These are phyloP conservation scores for Hydrotaea cyrtoneurina DNA, from an alignment of 2,888 invertebrate genomes.

Conservation along the genomic window DNA sequence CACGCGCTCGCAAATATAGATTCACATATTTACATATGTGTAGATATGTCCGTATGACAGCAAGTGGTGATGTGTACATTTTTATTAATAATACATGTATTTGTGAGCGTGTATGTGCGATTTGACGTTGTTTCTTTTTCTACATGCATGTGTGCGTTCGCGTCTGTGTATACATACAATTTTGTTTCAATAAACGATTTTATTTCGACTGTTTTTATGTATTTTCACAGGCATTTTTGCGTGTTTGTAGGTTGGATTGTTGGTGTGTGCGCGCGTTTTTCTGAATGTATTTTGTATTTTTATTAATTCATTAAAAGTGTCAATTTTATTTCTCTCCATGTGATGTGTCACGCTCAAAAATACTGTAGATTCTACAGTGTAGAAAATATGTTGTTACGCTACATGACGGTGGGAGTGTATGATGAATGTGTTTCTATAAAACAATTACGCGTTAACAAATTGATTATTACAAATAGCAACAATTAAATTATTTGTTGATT, in stretches of 20 bases:
- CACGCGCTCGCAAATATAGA: too few species aligned
- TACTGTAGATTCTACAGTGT: too few species aligned
- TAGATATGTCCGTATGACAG: not conserved
- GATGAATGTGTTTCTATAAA: slow-evolving; percentile 21
- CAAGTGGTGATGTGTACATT: not conserved
- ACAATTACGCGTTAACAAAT: slow-evolving; percentile 10
- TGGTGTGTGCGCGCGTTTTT: not conserved
- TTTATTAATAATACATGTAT: not conserved
- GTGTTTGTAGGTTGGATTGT: slow-evolving; percentile 10
- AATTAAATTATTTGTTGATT: not conserved
- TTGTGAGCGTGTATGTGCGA: not conserved
- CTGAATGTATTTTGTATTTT: slow-evolving; percentile 46
- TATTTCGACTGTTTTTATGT: slow-evolving; percentile 20
- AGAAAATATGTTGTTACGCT: not conserved
- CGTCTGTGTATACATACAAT: slow-evolving; percentile 25
- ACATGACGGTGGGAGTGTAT: too few species aligned
- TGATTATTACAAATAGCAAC: not conserved
- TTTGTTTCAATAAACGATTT: slow-evolving; percentile 63
- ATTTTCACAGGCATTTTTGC: slow-evolving; percentile 14
- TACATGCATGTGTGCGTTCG: slow-evolving; percentile 54
- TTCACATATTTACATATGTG: not conserved
- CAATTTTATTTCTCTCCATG: slow-evolving; percentile 58
- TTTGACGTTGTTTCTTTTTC: slow-evolving; percentile 2
- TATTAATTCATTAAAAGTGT: slow-evolving; percentile 64
- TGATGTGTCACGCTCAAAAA: slow-evolving; percentile 42